These are phyloP conservation scores for Eupithecia abbreviata DNA, from an alignment of 2,888 invertebrate genomes.

Conservation along the genomic window DNA sequence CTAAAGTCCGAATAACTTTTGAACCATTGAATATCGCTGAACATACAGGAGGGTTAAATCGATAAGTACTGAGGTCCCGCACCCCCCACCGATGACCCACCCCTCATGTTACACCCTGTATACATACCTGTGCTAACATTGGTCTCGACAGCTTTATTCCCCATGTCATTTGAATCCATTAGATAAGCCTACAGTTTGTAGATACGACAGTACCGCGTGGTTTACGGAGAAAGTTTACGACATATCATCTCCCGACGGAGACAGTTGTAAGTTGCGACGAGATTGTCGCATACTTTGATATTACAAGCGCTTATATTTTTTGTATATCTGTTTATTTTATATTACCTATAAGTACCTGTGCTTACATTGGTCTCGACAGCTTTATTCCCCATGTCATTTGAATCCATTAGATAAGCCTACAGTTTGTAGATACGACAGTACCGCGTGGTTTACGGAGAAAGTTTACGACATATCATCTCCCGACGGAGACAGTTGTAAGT, in stretches of 20 bases:
- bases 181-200: slow-evolving; percentile 6
- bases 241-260: slow-evolving; percentile 23
- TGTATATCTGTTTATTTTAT: background rate
- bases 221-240: slow-evolving; percentile 37
- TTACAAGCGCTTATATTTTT: background rate
- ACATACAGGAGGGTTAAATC: too few relatives aligned
- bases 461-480: slow-evolving; percentile 33
- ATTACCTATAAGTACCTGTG: too few relatives aligned
- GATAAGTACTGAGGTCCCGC: too few relatives aligned
- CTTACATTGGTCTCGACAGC: background rate
- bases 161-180: slow-evolving; percentile 11
- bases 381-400: slow-evolving; percentile 8
- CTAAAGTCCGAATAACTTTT: too few relatives aligned
- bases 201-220: slow-evolving; percentile 11
- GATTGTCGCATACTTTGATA: background rate
- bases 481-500: slow-evolving; percentile 17
- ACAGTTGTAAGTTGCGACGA: slow-evolving; percentile 17
- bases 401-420: slow-evolving; percentile 8
- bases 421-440: background rate
- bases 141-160: background rate
- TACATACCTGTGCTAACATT: background rate
- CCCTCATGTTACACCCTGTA: too few relatives aligned
- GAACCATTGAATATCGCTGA: too few relatives aligned
- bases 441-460: slow-evolving; percentile 34
- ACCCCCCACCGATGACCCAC: too few relatives aligned